Base-by-base conservation (phyloP, 2,797 vertebrate species). In the Parotocinclus haroldoi region DNA sequence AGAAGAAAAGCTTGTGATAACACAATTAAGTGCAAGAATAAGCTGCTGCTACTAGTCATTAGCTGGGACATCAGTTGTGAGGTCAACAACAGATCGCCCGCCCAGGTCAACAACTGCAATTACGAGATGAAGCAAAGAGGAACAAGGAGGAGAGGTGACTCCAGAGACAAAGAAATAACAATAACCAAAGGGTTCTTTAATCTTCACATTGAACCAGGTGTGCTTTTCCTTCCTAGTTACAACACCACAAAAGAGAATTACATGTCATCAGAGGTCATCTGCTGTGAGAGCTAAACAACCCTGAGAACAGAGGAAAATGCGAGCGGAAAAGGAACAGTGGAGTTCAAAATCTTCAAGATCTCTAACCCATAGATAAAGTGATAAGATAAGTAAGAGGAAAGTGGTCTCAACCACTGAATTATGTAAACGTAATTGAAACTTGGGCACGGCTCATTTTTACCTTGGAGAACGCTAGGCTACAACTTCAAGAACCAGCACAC, bases 361-460 rank as follows among this genome's bases (percentile, higher is more conserved):
- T 65, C 64, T 12, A 51, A 65, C 65, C 54, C 19, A 53, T 18
- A 66, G 45, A 36, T n/a, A n/a, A n/a, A n/a, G n/a, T n/a, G n/a
- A n/a, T n/a, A n/a, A n/a, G n/a, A n/a, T 19, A 50, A 51, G 37
- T 7, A 17, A 27, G 9, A 9, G n/a, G 51, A 66, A 67, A 61
- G 51, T 61, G 61, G 40, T 61, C 59, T 67, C 27, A 27, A 27
- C 27, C 27, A 27, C 27, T 27, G 27, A 58, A 69, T 60, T 78
- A 75, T 64, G 64, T 66, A 69, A 58, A 67, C 69, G 70, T 71
- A 62, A 80, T 76, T 78, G 62, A 71, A 58, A 69, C 50, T 69
- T 55, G 40, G 68, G 75, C 58, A 69, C 71, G 60, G 59, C 69
- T 76, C 61, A 77, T 77, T 73, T 76, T 71, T 72, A 72, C 68